Conservation (phyloP, 2,888 invertebrate species). For the Ormyrus thymus region DNA sequence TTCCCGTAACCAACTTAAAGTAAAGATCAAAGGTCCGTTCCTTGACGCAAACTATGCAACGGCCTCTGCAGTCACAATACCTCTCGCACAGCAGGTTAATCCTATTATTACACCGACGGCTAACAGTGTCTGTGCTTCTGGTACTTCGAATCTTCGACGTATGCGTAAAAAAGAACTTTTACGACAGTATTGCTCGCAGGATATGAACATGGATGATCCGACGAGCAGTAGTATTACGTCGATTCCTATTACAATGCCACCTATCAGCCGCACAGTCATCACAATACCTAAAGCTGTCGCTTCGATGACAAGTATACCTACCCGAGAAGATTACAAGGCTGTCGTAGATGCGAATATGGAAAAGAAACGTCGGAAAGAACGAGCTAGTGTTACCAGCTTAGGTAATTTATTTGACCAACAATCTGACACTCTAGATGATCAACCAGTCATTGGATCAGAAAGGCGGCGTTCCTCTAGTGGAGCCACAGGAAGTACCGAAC, state of each 20-base stretch:
- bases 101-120: constrained; percentile 72
- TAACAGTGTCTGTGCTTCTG: constrained; percentile 77
- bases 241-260: constrained; percentile 79
- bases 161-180: constrained; percentile 94
- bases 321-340: constrained; percentile 88
- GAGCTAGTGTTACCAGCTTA: constrained; percentile 59
- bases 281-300: constrained; percentile 93
- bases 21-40: constrained; percentile 93
- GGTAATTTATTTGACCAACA: not conserved
- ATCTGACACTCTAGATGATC: constrained; percentile 8
- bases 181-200: constrained; percentile 85
- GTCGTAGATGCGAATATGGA: constrained; percentile 80
- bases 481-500: constrained; percentile 68
- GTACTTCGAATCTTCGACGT: constrained; percentile 85
- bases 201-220: constrained; percentile 87
- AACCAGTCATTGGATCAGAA: constrained; percentile 64
- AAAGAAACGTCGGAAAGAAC: constrained; percentile 82
- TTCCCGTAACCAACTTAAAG: constrained; percentile 89
- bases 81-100: constrained; percentile 77
- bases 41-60: constrained; percentile 84
- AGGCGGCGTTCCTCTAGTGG: constrained; percentile 66
- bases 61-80: constrained; percentile 77
- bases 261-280: constrained; percentile 83
- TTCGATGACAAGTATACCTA: constrained; percentile 91
- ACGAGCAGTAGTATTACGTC: constrained; percentile 77